Evolutionary conservation across 2,797 vertebrate genomes (phyloP).

Genomic region (Microctenopoma lineatum): DNA sequence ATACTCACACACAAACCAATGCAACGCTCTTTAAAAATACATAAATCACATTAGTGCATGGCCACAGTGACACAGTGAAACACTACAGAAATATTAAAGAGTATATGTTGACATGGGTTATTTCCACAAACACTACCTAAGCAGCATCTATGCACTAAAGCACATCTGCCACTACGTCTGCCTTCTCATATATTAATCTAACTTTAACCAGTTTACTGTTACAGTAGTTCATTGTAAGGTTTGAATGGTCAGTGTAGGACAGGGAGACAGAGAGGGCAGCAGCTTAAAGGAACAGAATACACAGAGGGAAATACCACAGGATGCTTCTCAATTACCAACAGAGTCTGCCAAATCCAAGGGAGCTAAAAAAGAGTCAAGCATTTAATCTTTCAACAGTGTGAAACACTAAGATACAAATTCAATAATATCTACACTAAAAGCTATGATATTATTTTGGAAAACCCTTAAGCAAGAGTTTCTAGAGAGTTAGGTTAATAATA

Average conservation of each 20-base stretch:
- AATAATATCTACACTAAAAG: constrained; percentile 12
- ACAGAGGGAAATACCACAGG: constrained; percentile 71
- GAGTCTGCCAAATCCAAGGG: constrained; percentile 73
- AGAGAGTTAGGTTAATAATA: constrained; percentile 1
- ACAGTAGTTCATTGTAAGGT: constrained; percentile 26
- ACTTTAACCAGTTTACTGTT: not conserved
- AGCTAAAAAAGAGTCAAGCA: constrained; percentile 30
- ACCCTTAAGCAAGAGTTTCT: constrained; percentile 36
- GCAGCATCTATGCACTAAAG: constrained; percentile 24
- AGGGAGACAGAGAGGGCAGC: constrained; percentile 68
- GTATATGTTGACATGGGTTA: constrained; percentile 18
- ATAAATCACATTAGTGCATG: constrained; percentile 47
- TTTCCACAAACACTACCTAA: constrained; percentile 26
- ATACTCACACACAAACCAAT: constrained; percentile 45
- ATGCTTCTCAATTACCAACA: constrained; percentile 67
- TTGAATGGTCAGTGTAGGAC: constrained; percentile 54
- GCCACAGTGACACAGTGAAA: constrained; percentile 26
- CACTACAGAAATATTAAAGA: constrained; percentile 17
- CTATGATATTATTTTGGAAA: constrained; percentile 28
- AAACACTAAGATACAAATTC: constrained; percentile 35
- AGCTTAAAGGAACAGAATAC: constrained; percentile 71
- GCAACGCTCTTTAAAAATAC: constrained; percentile 29
- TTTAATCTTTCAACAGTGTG: constrained; percentile 28
- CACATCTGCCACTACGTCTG: constrained; percentile 14
- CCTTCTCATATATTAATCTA: constrained; percentile 8